A percentile compares a stretch with the other conserved stretches of the same genome.
Evolutionary conservation across 2,797 vertebrate species (phyloP).

Genomic region (Okamejei kenojei): DNA sequence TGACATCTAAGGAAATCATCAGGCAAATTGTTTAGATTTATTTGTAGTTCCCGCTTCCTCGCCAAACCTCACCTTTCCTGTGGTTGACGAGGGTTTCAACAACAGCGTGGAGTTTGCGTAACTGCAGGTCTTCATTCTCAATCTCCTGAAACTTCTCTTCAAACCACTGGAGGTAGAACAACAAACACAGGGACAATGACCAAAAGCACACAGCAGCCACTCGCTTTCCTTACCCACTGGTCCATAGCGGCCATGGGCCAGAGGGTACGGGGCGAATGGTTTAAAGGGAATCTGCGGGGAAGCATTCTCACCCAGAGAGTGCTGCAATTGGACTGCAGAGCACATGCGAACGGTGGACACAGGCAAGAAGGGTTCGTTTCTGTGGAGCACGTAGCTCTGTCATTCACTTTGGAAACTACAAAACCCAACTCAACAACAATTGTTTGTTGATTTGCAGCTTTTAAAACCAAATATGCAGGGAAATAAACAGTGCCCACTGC

Average conservation of each 20-base stretch:
- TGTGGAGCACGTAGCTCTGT: too few relatives aligned
- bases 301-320: too few relatives aligned
- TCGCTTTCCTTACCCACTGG: background rate
- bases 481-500: background rate
- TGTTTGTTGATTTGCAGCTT: background rate
- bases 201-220: too few relatives aligned
- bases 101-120: slow-evolving; percentile 79
- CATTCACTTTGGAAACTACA: background rate
- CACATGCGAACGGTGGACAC: too few relatives aligned
- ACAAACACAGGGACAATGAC: slow-evolving; percentile 32
- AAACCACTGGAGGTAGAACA: slow-evolving; percentile 75
- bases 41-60: background rate
- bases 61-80: slow-evolving; percentile 73
- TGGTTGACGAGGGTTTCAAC: slow-evolving; percentile 84
- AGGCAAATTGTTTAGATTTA: too few relatives aligned
- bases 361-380: too few relatives aligned
- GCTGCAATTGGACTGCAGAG: too few relatives aligned
- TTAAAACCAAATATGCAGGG: slow-evolving; percentile 1
- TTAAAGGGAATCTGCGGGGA: too few relatives aligned
- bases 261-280: too few relatives aligned
- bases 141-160: slow-evolving; percentile 97
- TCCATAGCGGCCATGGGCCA: too few relatives aligned
- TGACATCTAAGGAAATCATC: too few relatives aligned
- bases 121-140: slow-evolving; percentile 84
- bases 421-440: background rate